Evolutionary conservation across 2,113 vertebrate species (phyloP).

Genomic region (Daphoenositta chrysoptera): DNA sequence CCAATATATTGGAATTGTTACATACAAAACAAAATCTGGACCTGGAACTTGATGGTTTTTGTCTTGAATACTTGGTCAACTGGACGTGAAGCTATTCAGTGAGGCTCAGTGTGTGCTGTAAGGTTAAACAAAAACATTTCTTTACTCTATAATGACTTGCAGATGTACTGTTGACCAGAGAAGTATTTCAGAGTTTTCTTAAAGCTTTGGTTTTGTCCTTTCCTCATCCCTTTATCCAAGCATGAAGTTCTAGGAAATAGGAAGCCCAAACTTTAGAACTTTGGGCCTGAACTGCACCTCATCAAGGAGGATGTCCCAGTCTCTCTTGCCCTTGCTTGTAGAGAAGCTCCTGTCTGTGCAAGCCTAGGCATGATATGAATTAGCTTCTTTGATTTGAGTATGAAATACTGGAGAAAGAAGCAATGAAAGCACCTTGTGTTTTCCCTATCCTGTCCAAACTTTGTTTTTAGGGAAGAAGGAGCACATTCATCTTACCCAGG

Average conservation of each 20-base stretch:
- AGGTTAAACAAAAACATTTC: not conserved
- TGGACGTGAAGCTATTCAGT: not conserved
- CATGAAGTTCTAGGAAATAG: not conserved
- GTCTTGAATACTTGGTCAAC: not conserved
- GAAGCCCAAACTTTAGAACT: not conserved
- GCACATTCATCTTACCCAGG: not conserved
- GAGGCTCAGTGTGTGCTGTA: not conserved
- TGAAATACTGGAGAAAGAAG: not conserved
- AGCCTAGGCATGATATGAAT: not conserved
- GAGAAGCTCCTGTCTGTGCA: not conserved
- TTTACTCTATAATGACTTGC: not conserved
- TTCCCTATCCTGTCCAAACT: not conserved
- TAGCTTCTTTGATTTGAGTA: not conserved
- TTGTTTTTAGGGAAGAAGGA: not conserved
- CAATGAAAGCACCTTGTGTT: not conserved
- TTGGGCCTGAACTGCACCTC: not conserved
- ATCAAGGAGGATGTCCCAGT: not conserved
- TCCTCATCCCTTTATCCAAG: not conserved
- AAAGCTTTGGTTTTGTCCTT: not conserved
- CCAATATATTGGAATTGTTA: not conserved
- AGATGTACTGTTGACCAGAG: not conserved
- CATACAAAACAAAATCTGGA: not conserved
- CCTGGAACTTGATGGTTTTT: not conserved
- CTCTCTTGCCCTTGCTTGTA: not conserved
- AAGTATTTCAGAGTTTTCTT: not conserved